Conservation (phyloP, 2,113 vertebrate species). For the Centrocercus urophasianus region DNA sequence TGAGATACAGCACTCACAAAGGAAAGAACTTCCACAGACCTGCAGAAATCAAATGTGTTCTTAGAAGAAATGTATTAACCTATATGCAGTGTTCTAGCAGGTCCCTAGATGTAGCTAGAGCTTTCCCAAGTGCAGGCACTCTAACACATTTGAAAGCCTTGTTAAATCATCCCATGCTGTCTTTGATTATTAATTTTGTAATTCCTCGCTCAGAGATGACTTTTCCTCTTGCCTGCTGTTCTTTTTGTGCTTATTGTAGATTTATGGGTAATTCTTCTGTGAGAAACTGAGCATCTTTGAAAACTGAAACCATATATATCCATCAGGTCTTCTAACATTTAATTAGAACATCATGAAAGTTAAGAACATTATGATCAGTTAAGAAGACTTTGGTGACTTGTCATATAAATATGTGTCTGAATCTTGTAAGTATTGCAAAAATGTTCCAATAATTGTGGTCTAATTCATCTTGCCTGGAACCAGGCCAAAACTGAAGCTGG, state of each 20-base stretch:
- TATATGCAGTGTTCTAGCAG: neutral
- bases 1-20: neutral
- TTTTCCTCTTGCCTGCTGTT: neutral
- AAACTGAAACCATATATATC: neutral
- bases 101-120: neutral
- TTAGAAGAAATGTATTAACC: neutral
- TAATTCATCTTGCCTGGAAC: neutral
- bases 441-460: neutral
- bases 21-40: neutral
- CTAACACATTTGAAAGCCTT: neutral
- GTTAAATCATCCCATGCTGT: neutral
- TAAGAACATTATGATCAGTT: neutral
- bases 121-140: neutral
- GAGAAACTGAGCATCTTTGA: neutral
- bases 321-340: neutral
- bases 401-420: neutral
- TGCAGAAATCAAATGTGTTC: neutral
- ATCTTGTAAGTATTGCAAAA: neutral
- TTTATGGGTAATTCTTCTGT: neutral
- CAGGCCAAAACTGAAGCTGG: neutral
- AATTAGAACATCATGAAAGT: neutral
- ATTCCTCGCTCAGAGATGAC: neutral
- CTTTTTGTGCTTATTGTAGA: neutral
- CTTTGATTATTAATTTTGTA: neutral
- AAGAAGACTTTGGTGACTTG: neutral